Evolutionary conservation across 2,113 vertebrate species (phyloP), one percentile per base, ranked within the genome.

Genomic region (Sylvietta virens): DNA sequence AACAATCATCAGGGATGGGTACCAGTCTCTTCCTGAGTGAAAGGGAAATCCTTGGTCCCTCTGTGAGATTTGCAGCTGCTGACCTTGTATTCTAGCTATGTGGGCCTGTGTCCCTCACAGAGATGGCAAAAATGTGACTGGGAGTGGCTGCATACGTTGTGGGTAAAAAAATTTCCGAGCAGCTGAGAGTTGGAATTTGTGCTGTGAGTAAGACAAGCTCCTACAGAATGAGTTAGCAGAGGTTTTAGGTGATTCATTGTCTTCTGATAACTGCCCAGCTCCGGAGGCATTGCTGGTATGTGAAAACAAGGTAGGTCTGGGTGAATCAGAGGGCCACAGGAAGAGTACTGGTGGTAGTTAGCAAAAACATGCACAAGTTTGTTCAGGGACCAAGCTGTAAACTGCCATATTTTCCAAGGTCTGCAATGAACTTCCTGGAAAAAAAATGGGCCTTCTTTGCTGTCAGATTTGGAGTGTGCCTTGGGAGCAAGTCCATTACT

Each of bases 171-270:
- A 44, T 47, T 82, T 78, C 73, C 81, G 48, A 79, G 89, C 45
- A 85, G 48, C 61, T 71, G 65, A 82, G 57, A 85, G 45, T 9
- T 87, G 87, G 90, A 94, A 88, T 94, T 91, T 62, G 58, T 80
- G 27, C 78, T 77, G 31, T 84, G 83, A 96, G 61, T 81, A 88
- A 85, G 81, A 82, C 0, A 2, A 81, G 66, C 62, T 94, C 57
- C 57, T 79, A 13, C 40, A 65, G 81, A 81, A 89, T 81, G 83
- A 92, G 70, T 82, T 92, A 91, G 78, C 50, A 57, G 91, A 95
- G 85, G 93, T 53, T 92, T 87, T 37, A 84, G 37, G 70, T 97
- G 93, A 95, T 88, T 95, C 94, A 95, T 72, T 80, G 81, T 69
- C 81, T 95, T 89, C 93, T 85, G 95, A 90, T 92, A 89, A 92